Evolutionary conservation across 2,113 vertebrate species (phyloP), one percentile per base, ranked within the genome.

Genomic region (Ceyx cyanopectus): DNA sequence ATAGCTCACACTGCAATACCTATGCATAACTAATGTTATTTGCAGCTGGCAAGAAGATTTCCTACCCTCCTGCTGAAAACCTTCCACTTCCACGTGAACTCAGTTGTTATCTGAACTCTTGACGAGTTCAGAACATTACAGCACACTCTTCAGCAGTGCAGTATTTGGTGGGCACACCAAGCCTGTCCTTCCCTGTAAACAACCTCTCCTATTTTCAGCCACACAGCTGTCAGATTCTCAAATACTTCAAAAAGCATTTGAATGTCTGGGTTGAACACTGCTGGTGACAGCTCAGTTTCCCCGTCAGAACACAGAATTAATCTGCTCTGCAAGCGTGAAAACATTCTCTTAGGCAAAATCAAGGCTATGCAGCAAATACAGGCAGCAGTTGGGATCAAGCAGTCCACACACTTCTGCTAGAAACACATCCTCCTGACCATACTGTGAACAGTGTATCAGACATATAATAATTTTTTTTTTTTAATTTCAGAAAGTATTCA

Each of bases 161-260:
- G 41, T 7, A 68, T 73, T 50, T 7, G 50, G 40, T 9, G 23
- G 66, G 67, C 63, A 85, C 46, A 85, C 15, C 45, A 66, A 51
- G 43, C 54, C 54, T 53, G 41, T 46, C 46, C 75, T 45, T 66
- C 54, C n/a, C 67, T 45, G 51, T 85, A 92, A 95, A 82, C 75
- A 87, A 62, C 46, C 10, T 54, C 65, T 79, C 61, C 53, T 69
- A 41, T 85, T 92, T 92, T 85, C 81, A 85, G 79, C 77, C 57
- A 57, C 56, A 32, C 43, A 89, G 68, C 18, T 91, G 78, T 82
- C 43, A 84, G 43, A 65, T 69, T 26, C 43, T 21, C 23, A 80
- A 60, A 82, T 45, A 70, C 21, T 73, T 87, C 3, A 12, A 62
- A 92, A 84, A 62, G 51, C 30, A 27, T 23, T 56, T 90, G 46